phyloP scores from a whole-genome alignment of 2,113 vertebrate genomes.

The Empidonax traillii region DNA sequence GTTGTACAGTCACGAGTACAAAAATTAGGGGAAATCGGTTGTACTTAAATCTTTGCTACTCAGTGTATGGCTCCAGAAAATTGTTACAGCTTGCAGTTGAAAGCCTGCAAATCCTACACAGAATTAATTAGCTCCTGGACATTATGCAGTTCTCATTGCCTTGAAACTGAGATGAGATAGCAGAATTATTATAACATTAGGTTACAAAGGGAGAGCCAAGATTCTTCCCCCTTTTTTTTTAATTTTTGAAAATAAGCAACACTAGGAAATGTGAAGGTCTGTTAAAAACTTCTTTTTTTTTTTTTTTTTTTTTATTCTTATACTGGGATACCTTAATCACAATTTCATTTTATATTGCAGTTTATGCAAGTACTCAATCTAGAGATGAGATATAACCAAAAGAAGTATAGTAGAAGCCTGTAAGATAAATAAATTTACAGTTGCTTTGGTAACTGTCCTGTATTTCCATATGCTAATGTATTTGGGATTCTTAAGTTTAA shows the following conservation, averaged over 20 bases:
- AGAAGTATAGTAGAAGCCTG: not conserved
- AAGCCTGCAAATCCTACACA: not conserved
- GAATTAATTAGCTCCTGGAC: not conserved
- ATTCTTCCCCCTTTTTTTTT: not conserved
- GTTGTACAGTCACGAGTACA: not conserved
- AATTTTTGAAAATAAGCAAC: not conserved
- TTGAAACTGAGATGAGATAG: not conserved
- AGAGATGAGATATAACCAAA: not conserved
- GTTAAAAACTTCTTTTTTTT: not conserved
- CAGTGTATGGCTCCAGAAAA: not conserved
- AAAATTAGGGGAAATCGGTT: not conserved
- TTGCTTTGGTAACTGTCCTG: not conserved
- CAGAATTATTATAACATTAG: not conserved
- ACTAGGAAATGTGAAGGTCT: not conserved
- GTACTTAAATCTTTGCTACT: not conserved
- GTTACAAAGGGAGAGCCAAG: not conserved
- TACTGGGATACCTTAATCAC: not conserved
- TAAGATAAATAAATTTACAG: not conserved
- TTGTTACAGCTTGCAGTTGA: not conserved
- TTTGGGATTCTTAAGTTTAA: not conserved
- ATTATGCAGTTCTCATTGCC: not conserved
- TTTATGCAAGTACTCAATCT: not conserved
- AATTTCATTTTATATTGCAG: not conserved
- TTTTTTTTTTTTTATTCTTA: not conserved
- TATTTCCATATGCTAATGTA: not conserved